phyloP scores from a whole-genome alignment of 2,797 vertebrate species.

The Crossoptilon crossoptilon region DNA sequence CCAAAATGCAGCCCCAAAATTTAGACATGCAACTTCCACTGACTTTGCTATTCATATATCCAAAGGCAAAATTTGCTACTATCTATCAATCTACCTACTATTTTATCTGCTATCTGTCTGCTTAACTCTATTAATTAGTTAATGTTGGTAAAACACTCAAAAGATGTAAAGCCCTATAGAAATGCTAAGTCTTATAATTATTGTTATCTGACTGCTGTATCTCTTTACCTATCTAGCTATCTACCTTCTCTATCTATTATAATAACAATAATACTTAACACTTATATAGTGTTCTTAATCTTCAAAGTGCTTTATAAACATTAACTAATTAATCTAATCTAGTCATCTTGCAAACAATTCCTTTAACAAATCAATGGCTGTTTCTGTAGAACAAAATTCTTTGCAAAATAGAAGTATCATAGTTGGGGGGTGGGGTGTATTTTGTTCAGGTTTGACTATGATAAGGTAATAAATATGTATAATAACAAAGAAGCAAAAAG shows the following conservation, averaged over 20 bases:
- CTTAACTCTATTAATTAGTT: constrained; percentile 78
- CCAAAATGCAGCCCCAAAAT: background rate
- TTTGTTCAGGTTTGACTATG: constrained; percentile 40
- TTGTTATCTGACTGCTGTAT: constrained; percentile 75
- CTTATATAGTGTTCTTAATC: constrained; percentile 75
- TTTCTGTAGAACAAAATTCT: constrained; percentile 56
- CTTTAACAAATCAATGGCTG: constrained; percentile 53
- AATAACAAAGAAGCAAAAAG: background rate
- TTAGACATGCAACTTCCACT: background rate
- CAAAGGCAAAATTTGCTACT: constrained; percentile 70
- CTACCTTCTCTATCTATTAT: constrained; percentile 75
- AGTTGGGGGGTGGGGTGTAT: background rate
- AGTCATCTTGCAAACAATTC: constrained; percentile 70
- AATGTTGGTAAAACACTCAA: constrained; percentile 77
- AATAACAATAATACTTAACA: constrained; percentile 76
- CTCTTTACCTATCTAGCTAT: constrained; percentile 77
- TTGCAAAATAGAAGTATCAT: constrained; percentile 12
- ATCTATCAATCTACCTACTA: constrained; percentile 73
- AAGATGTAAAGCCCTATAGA: constrained; percentile 75
- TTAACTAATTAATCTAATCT: constrained; percentile 77
- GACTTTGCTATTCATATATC: constrained; percentile 52
- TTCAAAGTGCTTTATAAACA: constrained; percentile 75
- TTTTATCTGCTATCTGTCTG: constrained; percentile 75
- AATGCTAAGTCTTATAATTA: constrained; percentile 75
- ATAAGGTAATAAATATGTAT: constrained; percentile 54